Percentiles rank a stretch among this genome's conserved stretches.
These are phyloP conservation scores for Heliconius ethilla DNA, from an alignment of 2,888 invertebrate species.

Conservation along the genomic window DNA sequence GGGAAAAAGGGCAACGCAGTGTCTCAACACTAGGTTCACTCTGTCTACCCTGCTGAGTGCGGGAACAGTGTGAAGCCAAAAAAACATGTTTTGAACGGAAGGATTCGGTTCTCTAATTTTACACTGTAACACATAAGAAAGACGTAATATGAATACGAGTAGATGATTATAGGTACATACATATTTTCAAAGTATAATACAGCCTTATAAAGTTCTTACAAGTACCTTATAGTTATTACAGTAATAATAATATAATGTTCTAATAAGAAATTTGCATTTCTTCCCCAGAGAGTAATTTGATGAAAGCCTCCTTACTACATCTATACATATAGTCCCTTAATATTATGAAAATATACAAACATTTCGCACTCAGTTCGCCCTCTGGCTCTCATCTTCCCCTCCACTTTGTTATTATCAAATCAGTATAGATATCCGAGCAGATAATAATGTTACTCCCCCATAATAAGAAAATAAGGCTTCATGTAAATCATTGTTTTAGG, in stretches of 20 bases:
- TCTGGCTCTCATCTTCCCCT: constrained; percentile 63
- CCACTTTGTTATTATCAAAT: constrained; percentile 81
- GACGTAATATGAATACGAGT: not conserved
- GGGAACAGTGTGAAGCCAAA: not conserved
- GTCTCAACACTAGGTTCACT: no score
- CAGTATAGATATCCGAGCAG: constrained; percentile 72
- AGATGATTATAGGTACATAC: not conserved
- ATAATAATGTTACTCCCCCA: constrained; percentile 64
- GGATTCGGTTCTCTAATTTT: not conserved
- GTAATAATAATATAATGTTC: not conserved
- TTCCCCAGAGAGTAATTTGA: constrained; percentile 12
- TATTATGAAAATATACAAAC: constrained; percentile 82
- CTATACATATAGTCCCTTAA: constrained; percentile 65
- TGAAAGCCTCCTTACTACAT: not conserved
- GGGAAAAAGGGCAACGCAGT: not conserved
- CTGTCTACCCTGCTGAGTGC: no score
- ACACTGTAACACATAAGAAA: not conserved
- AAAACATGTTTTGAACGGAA: not conserved
- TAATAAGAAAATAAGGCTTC: constrained; percentile 75
- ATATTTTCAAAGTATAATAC: not conserved
- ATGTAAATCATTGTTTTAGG: constrained; percentile 77
- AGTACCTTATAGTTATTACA: not conserved
- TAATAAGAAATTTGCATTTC: not conserved
- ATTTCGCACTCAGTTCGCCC: constrained; percentile 69
- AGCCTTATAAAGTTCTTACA: not conserved